A percentile compares a stretch with the other conserved stretches of the same genome.
Evolutionary conservation across 2,888 invertebrate genomes (phyloP).

Genomic region (Hermaeophaga mercurialis): DNA sequence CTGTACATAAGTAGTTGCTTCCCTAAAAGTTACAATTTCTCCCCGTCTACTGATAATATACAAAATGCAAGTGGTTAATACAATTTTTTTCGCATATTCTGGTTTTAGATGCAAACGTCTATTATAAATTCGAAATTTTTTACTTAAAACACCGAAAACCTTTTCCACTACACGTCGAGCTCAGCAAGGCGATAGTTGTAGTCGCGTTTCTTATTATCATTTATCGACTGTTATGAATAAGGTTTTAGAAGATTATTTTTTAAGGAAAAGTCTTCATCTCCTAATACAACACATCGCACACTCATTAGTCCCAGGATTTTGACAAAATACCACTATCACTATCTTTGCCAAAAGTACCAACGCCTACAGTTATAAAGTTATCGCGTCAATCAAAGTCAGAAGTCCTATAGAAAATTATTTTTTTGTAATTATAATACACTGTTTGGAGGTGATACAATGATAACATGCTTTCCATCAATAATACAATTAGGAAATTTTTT

Average conservation of each 20-base stretch:
- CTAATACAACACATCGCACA: constrained; percentile 35
- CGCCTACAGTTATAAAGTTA: constrained; percentile 21
- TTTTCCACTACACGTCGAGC: constrained; percentile 13
- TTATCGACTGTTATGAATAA: constrained; percentile 31
- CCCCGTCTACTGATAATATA: constrained; percentile 3
- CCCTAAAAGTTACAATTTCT: constrained; percentile 7
- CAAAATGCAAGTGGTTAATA: constrained; percentile 14
- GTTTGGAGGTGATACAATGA: constrained; percentile 22
- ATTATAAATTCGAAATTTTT: constrained; percentile 12
- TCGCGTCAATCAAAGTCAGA: constrained; percentile 27
- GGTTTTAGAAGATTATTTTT: constrained; percentile 41
- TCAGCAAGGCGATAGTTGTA: constrained; percentile 8
- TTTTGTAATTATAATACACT: constrained; percentile 33
- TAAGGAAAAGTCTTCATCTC: constrained; percentile 44
- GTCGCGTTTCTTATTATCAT: constrained; percentile 1
- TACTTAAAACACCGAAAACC: constrained; percentile 5
- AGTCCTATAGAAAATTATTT: constrained; percentile 38
- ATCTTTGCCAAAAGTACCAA: constrained; percentile 25
- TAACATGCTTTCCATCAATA: constrained; percentile 22
- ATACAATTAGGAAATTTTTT: constrained; percentile 13
- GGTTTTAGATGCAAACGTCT: constrained; percentile 7
- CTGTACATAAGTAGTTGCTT: constrained; percentile 17
- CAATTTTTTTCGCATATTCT: constrained; percentile 10
- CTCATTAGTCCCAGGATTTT: constrained; percentile 31
- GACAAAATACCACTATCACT: constrained; percentile 23